Percentiles rank a stretch among this genome's conserved stretches.
Conservation (phyloP, 2,888 invertebrate species). For the Syrista parreyssii region DNA sequence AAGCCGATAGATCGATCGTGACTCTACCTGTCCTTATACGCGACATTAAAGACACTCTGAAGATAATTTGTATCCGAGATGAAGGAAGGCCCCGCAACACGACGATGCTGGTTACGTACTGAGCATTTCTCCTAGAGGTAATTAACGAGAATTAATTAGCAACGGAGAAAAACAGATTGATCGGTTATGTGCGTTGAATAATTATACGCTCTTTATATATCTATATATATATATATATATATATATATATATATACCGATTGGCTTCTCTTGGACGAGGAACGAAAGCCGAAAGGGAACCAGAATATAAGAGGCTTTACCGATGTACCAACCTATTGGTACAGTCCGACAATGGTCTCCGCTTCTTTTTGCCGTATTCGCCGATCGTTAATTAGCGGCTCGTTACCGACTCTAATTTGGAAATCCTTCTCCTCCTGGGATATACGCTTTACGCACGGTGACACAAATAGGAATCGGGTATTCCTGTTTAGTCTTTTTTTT, state of each 20-base stretch:
- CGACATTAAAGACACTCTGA: not conserved
- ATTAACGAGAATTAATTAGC: conserved; percentile 59
- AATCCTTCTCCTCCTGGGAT: conserved; percentile 23
- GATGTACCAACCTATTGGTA: not conserved
- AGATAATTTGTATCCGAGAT: conserved; percentile 40
- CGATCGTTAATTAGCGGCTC: conserved; percentile 48
- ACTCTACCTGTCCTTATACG: not conserved
- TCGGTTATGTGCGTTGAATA: conserved; percentile 33
- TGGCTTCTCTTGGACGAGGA: not conserved
- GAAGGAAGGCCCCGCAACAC: conserved; percentile 34
- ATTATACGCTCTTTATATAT: not conserved
- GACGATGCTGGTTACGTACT: conserved; percentile 21
- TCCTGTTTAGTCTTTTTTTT: not conserved
- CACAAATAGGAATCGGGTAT: not conserved
- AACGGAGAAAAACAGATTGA: conserved; percentile 44
- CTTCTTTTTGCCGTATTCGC: conserved; percentile 34
- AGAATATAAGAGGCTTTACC: not conserved
- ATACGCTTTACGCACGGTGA: not conserved
- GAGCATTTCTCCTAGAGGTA: conserved; percentile 41
- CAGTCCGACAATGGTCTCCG: conserved; percentile 40
- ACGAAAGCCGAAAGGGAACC: not conserved
- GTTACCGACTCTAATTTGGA: conserved; percentile 23
- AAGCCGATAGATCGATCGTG: not conserved
- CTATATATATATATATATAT: too few relatives aligned
- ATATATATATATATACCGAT: not conserved